These are phyloP conservation scores for Pedicia rivosa DNA, from an alignment of 2,888 invertebrate genomes.

Conservation along the genomic window DNA sequence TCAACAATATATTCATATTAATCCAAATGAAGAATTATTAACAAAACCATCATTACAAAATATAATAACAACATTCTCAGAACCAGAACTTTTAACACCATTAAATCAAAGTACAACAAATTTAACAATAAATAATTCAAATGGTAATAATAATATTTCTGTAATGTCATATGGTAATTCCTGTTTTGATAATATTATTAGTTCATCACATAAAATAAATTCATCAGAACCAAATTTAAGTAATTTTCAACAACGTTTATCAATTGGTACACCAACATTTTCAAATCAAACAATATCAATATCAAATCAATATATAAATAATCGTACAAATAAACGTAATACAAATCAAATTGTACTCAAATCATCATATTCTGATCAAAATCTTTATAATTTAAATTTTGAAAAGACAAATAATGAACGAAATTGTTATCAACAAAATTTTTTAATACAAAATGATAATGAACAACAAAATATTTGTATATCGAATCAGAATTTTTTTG, in stretches of 20 bases:
- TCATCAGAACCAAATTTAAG: slow-evolving; percentile 3
- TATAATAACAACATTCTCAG: background rate
- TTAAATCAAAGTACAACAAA: too few relatives aligned
- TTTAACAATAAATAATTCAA: too few relatives aligned
- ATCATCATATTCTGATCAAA: slow-evolving; percentile 6
- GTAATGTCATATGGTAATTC: too few relatives aligned
- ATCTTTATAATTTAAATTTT: background rate
- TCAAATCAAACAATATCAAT: background rate
- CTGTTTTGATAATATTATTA: background rate
- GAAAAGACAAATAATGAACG: background rate
- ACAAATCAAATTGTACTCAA: background rate
- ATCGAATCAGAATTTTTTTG: background rate
- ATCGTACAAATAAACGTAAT: background rate
- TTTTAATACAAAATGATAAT: background rate
- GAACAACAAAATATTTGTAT: background rate
- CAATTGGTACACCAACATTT: background rate
- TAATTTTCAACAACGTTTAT: background rate
- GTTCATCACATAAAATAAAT: background rate
- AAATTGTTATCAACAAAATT: background rate
- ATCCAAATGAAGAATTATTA: background rate
- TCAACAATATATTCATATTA: background rate
- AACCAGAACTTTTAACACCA: too few relatives aligned
- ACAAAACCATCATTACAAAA: background rate
- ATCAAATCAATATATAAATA: background rate
- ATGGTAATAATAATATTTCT: too few relatives aligned